These are phyloP conservation scores for Tachyglossus aculeatus DNA, from an alignment of 2,797 vertebrate species.

Conservation along the genomic window DNA sequence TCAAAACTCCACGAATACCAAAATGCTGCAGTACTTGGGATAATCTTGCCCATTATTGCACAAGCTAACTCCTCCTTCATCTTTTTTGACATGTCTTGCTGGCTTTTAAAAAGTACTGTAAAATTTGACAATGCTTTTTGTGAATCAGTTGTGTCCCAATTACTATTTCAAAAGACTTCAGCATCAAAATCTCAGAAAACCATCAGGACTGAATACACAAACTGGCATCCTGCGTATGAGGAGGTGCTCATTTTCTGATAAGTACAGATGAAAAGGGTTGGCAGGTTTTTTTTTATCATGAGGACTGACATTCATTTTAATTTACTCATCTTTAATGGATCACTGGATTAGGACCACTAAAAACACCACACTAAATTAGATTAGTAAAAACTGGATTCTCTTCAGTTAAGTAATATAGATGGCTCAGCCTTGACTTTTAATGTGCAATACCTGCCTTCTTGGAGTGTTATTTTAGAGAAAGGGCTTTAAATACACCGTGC, in stretches of 20 bases:
- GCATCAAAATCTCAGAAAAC: conserved; percentile 46
- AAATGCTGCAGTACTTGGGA: conserved; percentile 22
- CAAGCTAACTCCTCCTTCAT: conserved; percentile 29
- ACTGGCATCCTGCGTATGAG: conserved; percentile 15
- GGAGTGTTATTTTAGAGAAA: conserved; percentile 49
- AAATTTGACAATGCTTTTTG: conserved; percentile 58
- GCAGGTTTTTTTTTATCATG: conserved; percentile 10
- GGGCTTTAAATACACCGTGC: conserved; percentile 49
- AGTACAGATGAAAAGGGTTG: conserved; percentile 23
- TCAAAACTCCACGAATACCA: conserved; percentile 29
- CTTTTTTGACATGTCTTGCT: conserved; percentile 28
- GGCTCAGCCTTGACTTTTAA: conserved; percentile 61
- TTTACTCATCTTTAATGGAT: conserved; percentile 45
- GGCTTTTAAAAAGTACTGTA: conserved; percentile 47
- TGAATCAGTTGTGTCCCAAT: conserved; percentile 51
- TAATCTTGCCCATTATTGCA: conserved; percentile 46
- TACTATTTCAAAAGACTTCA: conserved; percentile 59
- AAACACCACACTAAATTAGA: conserved; percentile 18
- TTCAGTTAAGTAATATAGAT: conserved; percentile 31
- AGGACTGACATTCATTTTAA: conserved; percentile 42
- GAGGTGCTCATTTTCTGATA: not conserved
- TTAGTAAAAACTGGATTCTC: conserved; percentile 36
- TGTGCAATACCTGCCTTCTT: conserved; percentile 30
- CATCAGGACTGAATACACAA: conserved; percentile 41
- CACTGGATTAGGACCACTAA: conserved; percentile 25